phyloP scores from a whole-genome alignment of 2,888 invertebrate species.

The Lysandra bellargus region DNA sequence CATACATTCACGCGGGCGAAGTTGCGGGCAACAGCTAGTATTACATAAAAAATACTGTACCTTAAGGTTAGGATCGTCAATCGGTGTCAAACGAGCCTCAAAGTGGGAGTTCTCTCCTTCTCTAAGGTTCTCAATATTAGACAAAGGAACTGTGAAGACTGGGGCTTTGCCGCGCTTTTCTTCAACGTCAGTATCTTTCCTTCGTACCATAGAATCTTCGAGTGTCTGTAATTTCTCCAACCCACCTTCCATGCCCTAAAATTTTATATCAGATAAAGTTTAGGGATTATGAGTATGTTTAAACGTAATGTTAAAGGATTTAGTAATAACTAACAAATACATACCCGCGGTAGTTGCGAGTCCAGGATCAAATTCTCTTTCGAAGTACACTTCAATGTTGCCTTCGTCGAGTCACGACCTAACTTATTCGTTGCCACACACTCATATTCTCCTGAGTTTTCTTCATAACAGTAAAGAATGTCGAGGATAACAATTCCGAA shows the following conservation, averaged over 20 bases:
- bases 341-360: constrained; percentile 93
- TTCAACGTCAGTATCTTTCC: constrained; percentile 85
- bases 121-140: constrained; percentile 91
- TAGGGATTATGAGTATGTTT: background rate
- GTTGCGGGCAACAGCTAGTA: no score
- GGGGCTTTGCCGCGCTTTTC: constrained; percentile 92
- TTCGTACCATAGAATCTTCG: constrained; percentile 92
- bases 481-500: constrained; percentile 98
- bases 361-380: constrained; percentile 94
- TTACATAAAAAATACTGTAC: constrained; percentile 51
- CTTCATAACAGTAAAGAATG: constrained; percentile 97
- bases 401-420: constrained; percentile 92
- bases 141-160: constrained; percentile 92
- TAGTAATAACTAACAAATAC: constrained; percentile 43
- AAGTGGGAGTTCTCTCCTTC: constrained; percentile 96
- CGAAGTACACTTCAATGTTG: constrained; percentile 91
- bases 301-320: background rate
- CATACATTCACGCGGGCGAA: no score
- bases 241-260: constrained; percentile 95
- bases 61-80: constrained; percentile 93
- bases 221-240: constrained; percentile 95
- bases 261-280: constrained; percentile 21
- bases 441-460: constrained; percentile 96
- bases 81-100: constrained; percentile 92
- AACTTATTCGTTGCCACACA: constrained; percentile 95